phyloP scores from a whole-genome alignment of 2,888 invertebrate species.

The Steinernema hermaphroditum region DNA sequence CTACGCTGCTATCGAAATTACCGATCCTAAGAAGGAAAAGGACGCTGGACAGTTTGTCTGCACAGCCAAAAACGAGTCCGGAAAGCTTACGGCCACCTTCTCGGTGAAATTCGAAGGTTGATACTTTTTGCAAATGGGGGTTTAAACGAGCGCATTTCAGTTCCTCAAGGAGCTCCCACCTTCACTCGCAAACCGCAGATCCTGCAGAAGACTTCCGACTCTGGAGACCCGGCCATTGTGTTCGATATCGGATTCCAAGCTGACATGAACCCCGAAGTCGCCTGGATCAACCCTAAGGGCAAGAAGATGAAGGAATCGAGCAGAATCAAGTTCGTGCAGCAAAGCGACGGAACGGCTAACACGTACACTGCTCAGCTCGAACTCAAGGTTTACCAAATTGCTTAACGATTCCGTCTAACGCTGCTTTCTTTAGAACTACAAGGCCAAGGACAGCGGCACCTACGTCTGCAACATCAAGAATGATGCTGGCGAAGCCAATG shows the following conservation, averaged over 20 bases:
- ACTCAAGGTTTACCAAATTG: conserved; percentile 56
- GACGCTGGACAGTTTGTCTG: conserved; percentile 67
- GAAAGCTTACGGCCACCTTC: conserved; percentile 67
- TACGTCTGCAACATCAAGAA: conserved; percentile 98
- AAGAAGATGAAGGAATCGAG: conserved; percentile 67
- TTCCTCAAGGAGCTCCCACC: conserved; percentile 67
- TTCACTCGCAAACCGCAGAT: conserved; percentile 67
- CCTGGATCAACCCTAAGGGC: conserved; percentile 67
- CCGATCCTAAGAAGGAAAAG: conserved; percentile 82
- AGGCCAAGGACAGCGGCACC: conserved; percentile 73
- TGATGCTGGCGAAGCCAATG: conserved; percentile 91
- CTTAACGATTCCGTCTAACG: not conserved
- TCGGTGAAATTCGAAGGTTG: conserved; percentile 67
- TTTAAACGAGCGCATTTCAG: conserved; percentile 43
- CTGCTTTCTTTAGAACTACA: conserved; percentile 64
- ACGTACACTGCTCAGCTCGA: conserved; percentile 64
- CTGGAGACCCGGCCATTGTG: conserved; percentile 67
- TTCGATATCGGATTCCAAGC: conserved; percentile 67
- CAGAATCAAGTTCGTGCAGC: conserved; percentile 65
- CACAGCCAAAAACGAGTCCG: conserved; percentile 67
- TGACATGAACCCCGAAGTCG: conserved; percentile 65
- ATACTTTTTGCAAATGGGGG: not conserved
- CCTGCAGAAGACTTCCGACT: conserved; percentile 66
- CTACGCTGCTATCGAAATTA: conserved; percentile 66
- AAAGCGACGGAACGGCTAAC: conserved; percentile 60